A percentile compares a stretch with the other conserved stretches of the same genome.
These are phyloP conservation scores for Loris lydekkerianus DNA, from an alignment of 2,797 vertebrate genomes.

Conservation along the genomic window DNA sequence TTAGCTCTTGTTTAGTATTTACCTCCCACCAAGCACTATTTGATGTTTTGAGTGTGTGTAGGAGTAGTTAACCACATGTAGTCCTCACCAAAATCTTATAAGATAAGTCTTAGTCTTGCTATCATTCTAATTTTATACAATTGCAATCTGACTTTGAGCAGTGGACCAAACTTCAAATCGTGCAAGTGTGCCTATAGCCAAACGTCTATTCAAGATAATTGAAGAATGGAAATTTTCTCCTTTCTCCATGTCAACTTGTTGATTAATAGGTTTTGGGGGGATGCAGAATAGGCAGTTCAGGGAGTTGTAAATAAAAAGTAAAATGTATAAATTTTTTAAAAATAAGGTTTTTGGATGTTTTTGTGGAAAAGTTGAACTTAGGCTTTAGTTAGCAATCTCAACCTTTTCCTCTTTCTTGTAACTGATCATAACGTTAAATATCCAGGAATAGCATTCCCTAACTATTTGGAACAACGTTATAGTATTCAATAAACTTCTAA, in stretches of 20 bases:
- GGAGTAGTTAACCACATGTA: not conserved
- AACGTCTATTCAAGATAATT: not conserved
- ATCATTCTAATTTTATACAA: conserved; percentile 7
- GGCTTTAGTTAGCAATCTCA: not conserved
- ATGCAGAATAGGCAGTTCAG: too few relatives aligned
- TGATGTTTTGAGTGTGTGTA: not conserved
- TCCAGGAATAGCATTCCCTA: not conserved
- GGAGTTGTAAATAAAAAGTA: too few relatives aligned
- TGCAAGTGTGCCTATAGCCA: not conserved
- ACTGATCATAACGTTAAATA: not conserved
- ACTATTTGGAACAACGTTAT: not conserved
- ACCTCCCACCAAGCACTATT: not conserved
- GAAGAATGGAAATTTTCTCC: not conserved
- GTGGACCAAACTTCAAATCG: not conserved
- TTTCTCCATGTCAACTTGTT: not conserved
- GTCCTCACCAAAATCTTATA: not conserved
- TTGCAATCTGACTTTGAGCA: not conserved
- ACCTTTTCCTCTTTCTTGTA: not conserved
- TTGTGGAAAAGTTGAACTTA: not conserved
- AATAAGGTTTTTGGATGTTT: not conserved
- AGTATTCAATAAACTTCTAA: not conserved
- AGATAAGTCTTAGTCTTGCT: not conserved
- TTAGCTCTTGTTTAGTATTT: not conserved
- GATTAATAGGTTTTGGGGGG: not conserved
- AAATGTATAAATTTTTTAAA: too few relatives aligned